A percentile compares a stretch with the other conserved stretches of the same genome.
phyloP scores from a whole-genome alignment of 2,113 vertebrate genomes.

The Prietella phreatophila region DNA sequence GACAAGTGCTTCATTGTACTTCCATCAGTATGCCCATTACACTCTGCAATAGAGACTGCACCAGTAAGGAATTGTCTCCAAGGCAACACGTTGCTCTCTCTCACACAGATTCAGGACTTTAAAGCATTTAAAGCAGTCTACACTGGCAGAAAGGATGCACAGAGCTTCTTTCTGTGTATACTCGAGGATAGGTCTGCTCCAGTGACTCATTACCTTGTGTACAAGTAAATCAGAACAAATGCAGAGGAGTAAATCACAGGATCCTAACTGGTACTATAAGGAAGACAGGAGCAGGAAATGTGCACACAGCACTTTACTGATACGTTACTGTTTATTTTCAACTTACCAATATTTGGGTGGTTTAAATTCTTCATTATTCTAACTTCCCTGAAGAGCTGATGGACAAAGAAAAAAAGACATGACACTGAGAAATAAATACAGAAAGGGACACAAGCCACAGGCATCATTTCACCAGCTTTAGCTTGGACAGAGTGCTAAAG shows the following conservation, averaged over 20 bases:
- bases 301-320: neutral
- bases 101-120: constrained; percentile 13
- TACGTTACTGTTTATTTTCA: neutral
- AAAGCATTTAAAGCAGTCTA: constrained; percentile 14
- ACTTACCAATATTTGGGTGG: constrained; percentile 87
- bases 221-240: constrained; percentile 24
- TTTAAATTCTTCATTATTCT: constrained; percentile 94
- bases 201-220: constrained; percentile 33
- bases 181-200: constrained; percentile 27
- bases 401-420: constrained; percentile 53
- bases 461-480: constrained; percentile 29
- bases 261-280: neutral
- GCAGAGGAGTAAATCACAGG: neutral
- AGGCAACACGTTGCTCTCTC: constrained; percentile 25
- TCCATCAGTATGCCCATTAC: constrained; percentile 21
- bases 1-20: constrained; percentile 16
- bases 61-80: constrained; percentile 25
- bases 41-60: constrained; percentile 15
- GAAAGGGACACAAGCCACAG: neutral
- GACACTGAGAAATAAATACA: neutral
- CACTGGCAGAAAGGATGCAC: constrained; percentile 3
- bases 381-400: constrained; percentile 91
- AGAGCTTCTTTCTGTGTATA: constrained; percentile 26
- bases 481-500: constrained; percentile 10
- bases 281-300: neutral